Base-by-base conservation (phyloP, 2,797 vertebrate genomes). In the Loriculus beryllinus region DNA sequence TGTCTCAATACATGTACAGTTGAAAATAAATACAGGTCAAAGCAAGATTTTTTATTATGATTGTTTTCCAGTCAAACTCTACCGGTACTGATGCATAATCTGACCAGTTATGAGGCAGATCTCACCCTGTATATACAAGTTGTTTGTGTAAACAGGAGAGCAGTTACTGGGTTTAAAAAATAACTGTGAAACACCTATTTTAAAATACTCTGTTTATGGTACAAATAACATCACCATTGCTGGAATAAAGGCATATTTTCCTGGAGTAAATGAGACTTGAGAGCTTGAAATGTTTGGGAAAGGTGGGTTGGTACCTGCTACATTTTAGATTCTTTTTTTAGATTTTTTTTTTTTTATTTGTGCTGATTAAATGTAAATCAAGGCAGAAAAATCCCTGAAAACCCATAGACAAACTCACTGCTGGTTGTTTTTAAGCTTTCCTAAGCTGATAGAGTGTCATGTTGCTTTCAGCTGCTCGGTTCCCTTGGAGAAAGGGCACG, bases 401-500 rank as follows among this genome's bases (percentile, higher is more conserved):
- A 59, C 52, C 22, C 52, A 16, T 12, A 59, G 3, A 35, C 45
- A 57, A 78, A 11, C 10, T 1, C 37, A 14, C 18, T 12, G 49
- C 49, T 43, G 78, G 43, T 67, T 86, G 86, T 75, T 93, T 86
- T 69, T 35, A 57, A 86, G 72, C 76, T 70, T 91, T 51, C 52
- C 43, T 14, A 20, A 72, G 68, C 51, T 86, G 90, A 77, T 29
- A 62, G 80, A 83, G 69, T 39, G 85, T 95, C 94, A 69, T 40
- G 90, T 89, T 92, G 70, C 63, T 80, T 85, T 63, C 95, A 95
- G 86, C 83, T 89, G 93, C 86, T 94, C 1, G 0, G 86, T 96
- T 93, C 85, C 92, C 94, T 49, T 2, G 47, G 82, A 91, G 92
- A 95, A 94, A 94, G 93, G 90, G 76, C 86, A 75, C 2, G 2